Percentiles rank a stretch among this genome's conserved stretches.
These are phyloP conservation scores for Tiliacea aurago DNA, from an alignment of 2,888 invertebrate species.

Conservation along the genomic window DNA sequence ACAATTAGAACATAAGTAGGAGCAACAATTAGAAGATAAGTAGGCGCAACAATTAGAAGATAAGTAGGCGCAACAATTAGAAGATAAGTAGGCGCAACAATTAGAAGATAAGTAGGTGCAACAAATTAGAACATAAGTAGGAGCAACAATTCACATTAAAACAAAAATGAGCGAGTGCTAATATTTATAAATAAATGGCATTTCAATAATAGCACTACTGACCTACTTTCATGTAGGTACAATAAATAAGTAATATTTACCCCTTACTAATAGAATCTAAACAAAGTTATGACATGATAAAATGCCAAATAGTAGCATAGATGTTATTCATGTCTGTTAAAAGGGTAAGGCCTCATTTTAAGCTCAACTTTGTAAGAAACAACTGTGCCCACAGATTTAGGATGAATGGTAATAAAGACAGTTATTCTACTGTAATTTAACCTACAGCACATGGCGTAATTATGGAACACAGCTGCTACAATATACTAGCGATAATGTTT, in stretches of 20 bases:
- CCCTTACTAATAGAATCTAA: neutral
- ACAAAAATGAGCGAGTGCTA: neutral
- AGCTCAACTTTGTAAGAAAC: neutral
- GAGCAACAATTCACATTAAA: neutral
- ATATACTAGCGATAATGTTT: neutral
- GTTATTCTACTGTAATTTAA: neutral
- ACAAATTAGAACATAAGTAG: too few species aligned
- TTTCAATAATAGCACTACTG: neutral
- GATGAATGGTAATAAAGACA: neutral
- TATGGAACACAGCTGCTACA: neutral
- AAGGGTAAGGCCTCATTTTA: neutral
- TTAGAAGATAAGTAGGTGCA: too few species aligned
- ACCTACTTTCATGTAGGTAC: neutral
- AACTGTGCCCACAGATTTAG: neutral
- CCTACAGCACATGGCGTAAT: neutral
- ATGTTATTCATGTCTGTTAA: neutral
- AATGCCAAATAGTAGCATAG: neutral
- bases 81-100: too few species aligned
- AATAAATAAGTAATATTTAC: slow-evolving; percentile 5
- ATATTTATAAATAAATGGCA: slow-evolving; percentile 8
- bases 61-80: too few species aligned
- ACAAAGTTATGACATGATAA: neutral
- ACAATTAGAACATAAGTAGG: too few species aligned
- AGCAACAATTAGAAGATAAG: neutral
- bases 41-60: too few species aligned